Conservation (phyloP, 2,797 vertebrate genomes). For the Falco concolor region DNA sequence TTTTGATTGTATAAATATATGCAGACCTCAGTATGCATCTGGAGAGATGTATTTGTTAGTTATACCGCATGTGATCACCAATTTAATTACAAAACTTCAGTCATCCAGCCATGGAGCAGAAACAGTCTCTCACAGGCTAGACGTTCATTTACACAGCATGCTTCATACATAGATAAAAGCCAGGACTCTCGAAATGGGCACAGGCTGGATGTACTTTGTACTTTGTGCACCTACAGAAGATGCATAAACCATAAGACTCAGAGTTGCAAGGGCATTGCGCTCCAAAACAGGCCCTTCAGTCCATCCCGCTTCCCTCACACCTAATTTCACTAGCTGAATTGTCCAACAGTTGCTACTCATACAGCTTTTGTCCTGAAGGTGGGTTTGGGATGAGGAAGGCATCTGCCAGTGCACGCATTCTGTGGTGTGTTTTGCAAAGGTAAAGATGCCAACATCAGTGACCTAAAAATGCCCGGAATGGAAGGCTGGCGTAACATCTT, state of each 20-base stretch:
- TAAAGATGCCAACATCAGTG: not conserved
- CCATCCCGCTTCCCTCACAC: not conserved
- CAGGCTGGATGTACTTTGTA: not conserved
- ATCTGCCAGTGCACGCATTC: not conserved
- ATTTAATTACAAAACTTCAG: not conserved
- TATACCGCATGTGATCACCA: not conserved
- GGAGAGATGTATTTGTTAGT: not conserved
- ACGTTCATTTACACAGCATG: not conserved
- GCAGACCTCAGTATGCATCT: not conserved
- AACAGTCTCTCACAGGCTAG: not conserved
- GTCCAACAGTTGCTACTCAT: not conserved
- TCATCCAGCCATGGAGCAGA: not conserved
- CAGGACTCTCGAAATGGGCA: not conserved
- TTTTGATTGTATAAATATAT: not conserved
- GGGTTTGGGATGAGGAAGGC: not conserved
- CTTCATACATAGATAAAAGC: not conserved
- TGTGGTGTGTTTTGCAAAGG: not conserved
- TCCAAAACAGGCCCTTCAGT: not conserved
- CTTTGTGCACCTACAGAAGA: not conserved
- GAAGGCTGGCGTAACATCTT: not conserved
- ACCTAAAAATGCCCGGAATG: not conserved
- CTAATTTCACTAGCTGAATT: not conserved
- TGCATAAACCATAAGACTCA: not conserved
- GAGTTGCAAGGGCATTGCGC: not conserved
- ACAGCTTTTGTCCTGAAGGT: not conserved